Base-by-base conservation (phyloP, 92 coral and sea anemone species). In the Actinostola sp. region DNA sequence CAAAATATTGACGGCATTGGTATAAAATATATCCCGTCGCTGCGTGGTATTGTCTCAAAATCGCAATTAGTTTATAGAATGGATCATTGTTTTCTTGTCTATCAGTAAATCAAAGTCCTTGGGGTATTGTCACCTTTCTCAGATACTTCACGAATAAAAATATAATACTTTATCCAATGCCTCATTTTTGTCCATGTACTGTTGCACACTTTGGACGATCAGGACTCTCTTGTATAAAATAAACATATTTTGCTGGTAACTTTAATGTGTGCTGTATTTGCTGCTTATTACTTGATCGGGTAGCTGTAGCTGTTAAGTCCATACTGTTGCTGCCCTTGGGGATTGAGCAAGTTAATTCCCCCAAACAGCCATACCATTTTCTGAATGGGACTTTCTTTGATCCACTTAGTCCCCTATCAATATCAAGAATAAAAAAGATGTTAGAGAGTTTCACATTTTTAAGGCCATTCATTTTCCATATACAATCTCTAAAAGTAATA, bases 81-180 rank as follows among this genome's bases (percentile, higher is more conserved):
- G 0, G 89, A 55, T 30, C 89, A 84, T 59, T 88, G 86, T 70
- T 88, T 88, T 59, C 84, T 65, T 59, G 93, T 88, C 63, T 88
- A 89, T 64, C 89, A 88, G 61, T 88, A 83, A 36, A 84, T 71
- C 72, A 88, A 70, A 9, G 89, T 88, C 57, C 84, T 63, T 30
- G 74, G 79, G 14, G 82, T 62, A 28, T 69, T 70, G 54, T 25
- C 66, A 69, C 81, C 66, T 23, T 26, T 41, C 33, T 35, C 39
- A 46, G 79, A 74, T 34, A 88, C 49, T 30, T 79, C 93, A 42
- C 50, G 35, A 28, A 84, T 79, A 30, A 88, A 73, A 49, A 36
- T 60, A 63, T 68, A 88, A 88, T 25, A 71, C 67, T 1, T 5
- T 31, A 35, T 70, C 80, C 23, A 88, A 29, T 34, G 57, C 67